phyloP scores from a whole-genome alignment of 2,113 vertebrate genomes.

The Triplophysa rosa region DNA sequence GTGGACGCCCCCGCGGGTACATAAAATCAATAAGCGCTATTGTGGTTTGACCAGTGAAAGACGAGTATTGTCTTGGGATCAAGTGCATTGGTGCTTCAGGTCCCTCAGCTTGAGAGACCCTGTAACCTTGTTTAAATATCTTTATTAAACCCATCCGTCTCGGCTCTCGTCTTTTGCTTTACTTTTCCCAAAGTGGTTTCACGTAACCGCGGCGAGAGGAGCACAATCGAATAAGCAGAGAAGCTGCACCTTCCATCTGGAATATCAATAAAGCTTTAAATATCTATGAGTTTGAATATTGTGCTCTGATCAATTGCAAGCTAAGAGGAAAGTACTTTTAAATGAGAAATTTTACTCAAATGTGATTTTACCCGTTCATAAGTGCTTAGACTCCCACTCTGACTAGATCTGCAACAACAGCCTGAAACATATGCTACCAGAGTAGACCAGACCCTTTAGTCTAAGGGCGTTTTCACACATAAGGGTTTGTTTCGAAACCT shows the following conservation, averaged over 20 bases:
- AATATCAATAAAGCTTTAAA: conserved; percentile 34
- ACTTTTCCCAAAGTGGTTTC: background rate
- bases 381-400: conserved; percentile 23
- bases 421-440: conserved; percentile 43
- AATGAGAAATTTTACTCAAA: conserved; percentile 45
- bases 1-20: conserved; percentile 33
- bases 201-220: background rate
- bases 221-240: conserved; percentile 4
- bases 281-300: conserved; percentile 31
- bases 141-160: conserved; percentile 46
- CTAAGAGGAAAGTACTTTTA: conserved; percentile 35
- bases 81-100: conserved; percentile 1
- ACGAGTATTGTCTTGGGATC: conserved; percentile 12
- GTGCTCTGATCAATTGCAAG: conserved; percentile 35
- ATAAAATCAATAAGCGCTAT: conserved; percentile 42
- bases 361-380: conserved; percentile 41
- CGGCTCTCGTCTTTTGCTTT: background rate
- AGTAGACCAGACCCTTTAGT: conserved; percentile 29
- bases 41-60: conserved; percentile 32
- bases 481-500: too few relatives aligned
- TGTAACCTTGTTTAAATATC: conserved; percentile 9
- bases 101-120: conserved; percentile 3
- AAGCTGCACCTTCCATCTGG: background rate
- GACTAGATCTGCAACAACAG: conserved; percentile 35
- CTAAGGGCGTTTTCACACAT: too few relatives aligned